Conservation (phyloP, 1,140 invertebrate species). For the Trissolcus basalis region DNA sequence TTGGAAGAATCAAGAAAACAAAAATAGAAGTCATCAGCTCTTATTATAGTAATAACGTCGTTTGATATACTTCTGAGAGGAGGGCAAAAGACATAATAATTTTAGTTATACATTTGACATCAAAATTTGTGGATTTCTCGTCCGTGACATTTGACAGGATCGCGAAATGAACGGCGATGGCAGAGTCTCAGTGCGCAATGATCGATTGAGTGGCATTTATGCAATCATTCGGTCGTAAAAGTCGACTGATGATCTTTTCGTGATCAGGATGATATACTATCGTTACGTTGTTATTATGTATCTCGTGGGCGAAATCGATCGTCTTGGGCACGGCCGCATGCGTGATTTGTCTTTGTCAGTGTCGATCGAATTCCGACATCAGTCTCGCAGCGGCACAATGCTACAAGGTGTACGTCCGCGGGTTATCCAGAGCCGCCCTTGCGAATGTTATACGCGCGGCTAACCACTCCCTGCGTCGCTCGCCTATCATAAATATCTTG, state of each 20-base stretch:
- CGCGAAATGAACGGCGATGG: conserved; percentile 15
- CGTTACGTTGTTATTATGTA: conserved; percentile 40
- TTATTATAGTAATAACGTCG: too few relatives aligned
- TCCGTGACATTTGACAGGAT: conserved; percentile 45
- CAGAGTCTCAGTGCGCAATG: conserved; percentile 8
- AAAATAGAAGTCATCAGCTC: too few relatives aligned
- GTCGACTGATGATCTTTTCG: conserved; percentile 58
- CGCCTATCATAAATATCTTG: conserved; percentile 67
- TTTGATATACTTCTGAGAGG: too few relatives aligned
- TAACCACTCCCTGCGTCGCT: conserved; percentile 67
- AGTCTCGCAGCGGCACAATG: conserved; percentile 38
- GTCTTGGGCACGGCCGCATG: conserved; percentile 38
- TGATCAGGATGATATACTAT: conserved; percentile 55
- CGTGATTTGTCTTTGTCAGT: conserved; percentile 55
- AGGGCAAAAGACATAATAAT: too few relatives aligned
- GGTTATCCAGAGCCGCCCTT: conserved; percentile 21
- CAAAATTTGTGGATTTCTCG: too few relatives aligned
- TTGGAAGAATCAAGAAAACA: too few relatives aligned
- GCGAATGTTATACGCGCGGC: conserved; percentile 60
- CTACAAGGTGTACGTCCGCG: conserved; percentile 15
- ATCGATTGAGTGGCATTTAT: conserved; percentile 58
- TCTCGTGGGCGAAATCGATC: conserved; percentile 55
- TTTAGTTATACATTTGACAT: too few relatives aligned
- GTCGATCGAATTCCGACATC: conserved; percentile 58
- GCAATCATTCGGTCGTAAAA: conserved; percentile 56